Evolutionary conservation across 2,797 vertebrate species (phyloP).

Genomic region (Pangasius larnaudii): DNA sequence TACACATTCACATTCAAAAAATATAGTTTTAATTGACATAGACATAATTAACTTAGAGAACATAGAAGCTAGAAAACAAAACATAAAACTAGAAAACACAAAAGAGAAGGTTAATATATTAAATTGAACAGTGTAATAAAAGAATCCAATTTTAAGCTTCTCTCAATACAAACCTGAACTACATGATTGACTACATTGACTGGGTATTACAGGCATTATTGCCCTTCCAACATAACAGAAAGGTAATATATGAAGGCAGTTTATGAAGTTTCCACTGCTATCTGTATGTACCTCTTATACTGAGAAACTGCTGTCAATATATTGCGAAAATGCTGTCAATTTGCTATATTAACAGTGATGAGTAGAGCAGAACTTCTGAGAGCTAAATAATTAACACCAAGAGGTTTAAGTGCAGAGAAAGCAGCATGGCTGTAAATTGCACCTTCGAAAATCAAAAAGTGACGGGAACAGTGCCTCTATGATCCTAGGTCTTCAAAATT

Average conservation of each 20-base stretch:
- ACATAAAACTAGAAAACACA: not conserved
- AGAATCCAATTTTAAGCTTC: not conserved
- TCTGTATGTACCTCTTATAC: not conserved
- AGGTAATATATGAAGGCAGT: not conserved
- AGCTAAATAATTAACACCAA: not conserved
- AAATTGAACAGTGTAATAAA: not conserved
- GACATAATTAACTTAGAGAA: not conserved
- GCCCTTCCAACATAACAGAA: not conserved
- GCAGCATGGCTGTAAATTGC: not conserved
- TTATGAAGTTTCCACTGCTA: not conserved
- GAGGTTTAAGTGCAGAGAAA: not conserved
- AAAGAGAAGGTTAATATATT: not conserved
- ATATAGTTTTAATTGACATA: not conserved
- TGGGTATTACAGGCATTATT: not conserved
- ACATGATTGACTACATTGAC: not conserved
- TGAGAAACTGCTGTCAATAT: not conserved
- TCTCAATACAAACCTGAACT: not conserved
- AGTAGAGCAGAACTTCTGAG: not conserved
- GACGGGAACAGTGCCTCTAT: not conserved
- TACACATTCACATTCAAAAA: not conserved
- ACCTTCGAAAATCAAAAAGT: not conserved
- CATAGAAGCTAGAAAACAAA: not conserved
- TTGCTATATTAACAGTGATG: not conserved
- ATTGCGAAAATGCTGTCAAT: not conserved
- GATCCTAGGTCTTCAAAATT: not conserved